Percentiles rank a stretch among this genome's conserved stretches.
Conservation (phyloP, 1,140 invertebrate species). For the Neodiprion lecontei region DNA sequence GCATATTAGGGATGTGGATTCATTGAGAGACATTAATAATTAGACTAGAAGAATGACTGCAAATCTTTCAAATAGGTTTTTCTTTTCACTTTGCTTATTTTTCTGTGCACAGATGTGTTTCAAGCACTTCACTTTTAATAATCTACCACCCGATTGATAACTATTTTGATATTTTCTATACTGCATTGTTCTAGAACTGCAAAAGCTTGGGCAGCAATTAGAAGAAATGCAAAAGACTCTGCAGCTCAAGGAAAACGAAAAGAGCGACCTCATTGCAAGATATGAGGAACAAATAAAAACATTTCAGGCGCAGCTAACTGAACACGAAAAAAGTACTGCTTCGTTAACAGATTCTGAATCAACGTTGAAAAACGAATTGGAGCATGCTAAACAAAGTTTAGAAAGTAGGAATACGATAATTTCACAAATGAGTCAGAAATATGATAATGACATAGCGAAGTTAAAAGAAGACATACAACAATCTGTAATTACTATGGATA, state of each 20-base stretch:
- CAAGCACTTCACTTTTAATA: no score
- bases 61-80: no score
- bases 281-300: conserved; percentile 59
- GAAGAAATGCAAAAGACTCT: conserved; percentile 43
- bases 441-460: conserved; percentile 42
- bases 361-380: conserved; percentile 45
- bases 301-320: conserved; percentile 57
- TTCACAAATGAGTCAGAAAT: conserved; percentile 49
- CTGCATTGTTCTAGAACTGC: conserved; percentile 28
- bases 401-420: conserved; percentile 42
- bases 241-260: conserved; percentile 52
- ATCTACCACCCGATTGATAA: no score
- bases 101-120: no score
- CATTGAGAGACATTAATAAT: no score
- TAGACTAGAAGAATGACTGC: no score
- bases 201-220: conserved; percentile 44
- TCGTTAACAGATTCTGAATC: conserved; percentile 59
- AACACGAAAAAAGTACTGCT: conserved; percentile 62
- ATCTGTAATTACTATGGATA: conserved; percentile 50
- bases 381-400: conserved; percentile 37
- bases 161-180: background rate
- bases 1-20: conserved; percentile 12
- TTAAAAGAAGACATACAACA: conserved; percentile 55
- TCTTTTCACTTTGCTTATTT: no score
- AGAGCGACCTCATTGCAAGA: conserved; percentile 50